Base-by-base conservation (phyloP, 2,797 vertebrate species). In the Pteropus rufus region DNA sequence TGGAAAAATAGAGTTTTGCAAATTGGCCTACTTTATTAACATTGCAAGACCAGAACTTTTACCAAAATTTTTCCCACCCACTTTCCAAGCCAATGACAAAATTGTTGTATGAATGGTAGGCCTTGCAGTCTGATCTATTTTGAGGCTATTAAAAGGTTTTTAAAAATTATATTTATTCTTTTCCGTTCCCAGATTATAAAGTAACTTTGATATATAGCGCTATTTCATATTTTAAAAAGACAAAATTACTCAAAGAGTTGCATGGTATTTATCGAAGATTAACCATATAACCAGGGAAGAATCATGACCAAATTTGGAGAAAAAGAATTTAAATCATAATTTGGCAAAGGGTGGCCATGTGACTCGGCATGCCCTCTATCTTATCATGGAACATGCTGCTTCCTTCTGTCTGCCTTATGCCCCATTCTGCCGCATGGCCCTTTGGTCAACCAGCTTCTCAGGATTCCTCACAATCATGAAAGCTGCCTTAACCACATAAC, bases 371-470 rank as follows among this genome's bases (percentile, higher is more conserved):
- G 46, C 26, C 58, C 31, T 73, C 34, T 31, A 0, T 44, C 65
- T 77, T 58, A 3, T 24, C 16, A 0, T 8, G 29, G 62, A 11
- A 1, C 2, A 3, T 21, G 7, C 64, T 14, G 0, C n/a, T 46
- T n/a, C 54, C n/a, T 10, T 14, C 16, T 29, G 4, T 6, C 41
- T 11, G 3, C 12, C 29, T 10, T 10, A 10, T 3, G 18, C 26
- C 24, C 34, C 1, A 4, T 21, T 23, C 60, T 29, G 60, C 67
- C 34, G n/a, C 0, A 2, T 3, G 26, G 8, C 36, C 21, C 79
- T 19, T 60, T 15, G 3, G 69, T 11, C 14, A 23, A 24, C 23
- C 67, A 46, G 10, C 65, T 39, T 60, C 41, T 64, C 1, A 0
- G 49, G 31, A 11, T n/a, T 52, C 72, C 29, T 21, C 76, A 46